These are phyloP conservation scores for Dicroscelio sp. DNA, from an alignment of 2,888 invertebrate species.

Conservation along the genomic window DNA sequence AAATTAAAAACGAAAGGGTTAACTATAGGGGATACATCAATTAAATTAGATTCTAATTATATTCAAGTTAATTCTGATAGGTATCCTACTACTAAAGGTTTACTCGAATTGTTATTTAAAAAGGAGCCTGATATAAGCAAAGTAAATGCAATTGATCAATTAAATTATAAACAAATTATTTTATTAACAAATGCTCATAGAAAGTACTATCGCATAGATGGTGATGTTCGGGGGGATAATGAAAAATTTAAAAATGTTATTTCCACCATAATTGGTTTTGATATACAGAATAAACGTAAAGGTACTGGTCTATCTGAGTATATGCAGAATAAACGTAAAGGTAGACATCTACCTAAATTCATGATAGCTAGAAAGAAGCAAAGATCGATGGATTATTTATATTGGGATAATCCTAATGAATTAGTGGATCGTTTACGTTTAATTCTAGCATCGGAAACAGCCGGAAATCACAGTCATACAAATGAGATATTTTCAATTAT, in stretches of 20 bases:
- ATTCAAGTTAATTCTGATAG: conserved; percentile 4
- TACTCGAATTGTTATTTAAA: conserved; percentile 11
- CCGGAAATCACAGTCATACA: conserved; percentile 69
- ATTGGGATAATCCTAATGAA: conserved; percentile 79
- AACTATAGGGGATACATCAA: conserved; percentile 10
- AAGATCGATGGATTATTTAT: conserved; percentile 60
- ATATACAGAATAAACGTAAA: conserved; percentile 6
- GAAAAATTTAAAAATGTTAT: conserved; percentile 59
- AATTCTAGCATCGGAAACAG: conserved; percentile 69
- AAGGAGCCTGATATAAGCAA: conserved; percentile 18
- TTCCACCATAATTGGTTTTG: not conserved
- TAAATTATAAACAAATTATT: conserved; percentile 67
- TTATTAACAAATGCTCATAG: conserved; percentile 69
- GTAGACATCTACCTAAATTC: not conserved
- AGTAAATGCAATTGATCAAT: conserved; percentile 41
- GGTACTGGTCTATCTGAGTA: not conserved
- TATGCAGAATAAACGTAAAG: conserved; percentile 23
- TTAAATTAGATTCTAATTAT: conserved; percentile 10
- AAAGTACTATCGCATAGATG: conserved; percentile 58
- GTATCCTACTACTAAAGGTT: conserved; percentile 13
- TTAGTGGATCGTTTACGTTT: conserved; percentile 73
- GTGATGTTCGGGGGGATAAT: not conserved
- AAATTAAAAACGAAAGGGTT: conserved; percentile 43
- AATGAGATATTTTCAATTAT: conserved; percentile 77
- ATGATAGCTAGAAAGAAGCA: conserved; percentile 6